Evolutionary conservation across 2,113 vertebrate genomes (phyloP).

Genomic region (Pteruthius melanotis): DNA sequence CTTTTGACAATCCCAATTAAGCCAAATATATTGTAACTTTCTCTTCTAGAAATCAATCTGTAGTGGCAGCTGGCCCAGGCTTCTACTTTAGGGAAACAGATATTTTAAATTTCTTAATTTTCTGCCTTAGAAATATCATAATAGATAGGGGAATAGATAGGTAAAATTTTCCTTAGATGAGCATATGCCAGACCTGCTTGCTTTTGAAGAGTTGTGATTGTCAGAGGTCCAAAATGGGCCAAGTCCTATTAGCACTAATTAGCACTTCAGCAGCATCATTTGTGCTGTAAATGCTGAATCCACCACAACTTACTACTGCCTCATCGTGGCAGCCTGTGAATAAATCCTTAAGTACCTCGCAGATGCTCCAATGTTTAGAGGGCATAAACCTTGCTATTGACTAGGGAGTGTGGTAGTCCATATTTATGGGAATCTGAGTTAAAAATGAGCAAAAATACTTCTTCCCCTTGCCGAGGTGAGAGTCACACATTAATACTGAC

Average conservation of each 20-base stretch:
- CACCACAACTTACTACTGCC: constrained; percentile 65
- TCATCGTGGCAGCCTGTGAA: constrained; percentile 58
- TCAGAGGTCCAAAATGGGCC: constrained; percentile 29
- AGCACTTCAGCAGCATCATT: constrained; percentile 28
- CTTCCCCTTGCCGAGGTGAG: neutral
- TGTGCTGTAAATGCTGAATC: constrained; percentile 10
- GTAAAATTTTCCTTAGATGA: neutral
- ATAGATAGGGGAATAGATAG: neutral
- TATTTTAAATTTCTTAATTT: neutral
- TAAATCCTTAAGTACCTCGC: constrained; percentile 14
- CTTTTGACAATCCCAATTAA: neutral
- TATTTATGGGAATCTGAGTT: neutral
- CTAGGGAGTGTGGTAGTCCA: neutral
- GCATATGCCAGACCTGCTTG: neutral
- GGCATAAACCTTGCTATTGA: neutral
- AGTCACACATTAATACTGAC: neutral
- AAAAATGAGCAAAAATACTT: neutral
- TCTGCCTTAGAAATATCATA: neutral
- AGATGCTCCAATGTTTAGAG: constrained; percentile 4
- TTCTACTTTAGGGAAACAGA: neutral
- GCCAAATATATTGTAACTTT: neutral
- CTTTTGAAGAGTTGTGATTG: neutral
- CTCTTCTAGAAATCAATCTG: neutral
- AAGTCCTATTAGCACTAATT: constrained; percentile 44
- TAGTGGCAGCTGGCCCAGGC: neutral